Base-by-base conservation (phyloP, 2,888 invertebrate species). In the Cheilosia vulpina region DNA sequence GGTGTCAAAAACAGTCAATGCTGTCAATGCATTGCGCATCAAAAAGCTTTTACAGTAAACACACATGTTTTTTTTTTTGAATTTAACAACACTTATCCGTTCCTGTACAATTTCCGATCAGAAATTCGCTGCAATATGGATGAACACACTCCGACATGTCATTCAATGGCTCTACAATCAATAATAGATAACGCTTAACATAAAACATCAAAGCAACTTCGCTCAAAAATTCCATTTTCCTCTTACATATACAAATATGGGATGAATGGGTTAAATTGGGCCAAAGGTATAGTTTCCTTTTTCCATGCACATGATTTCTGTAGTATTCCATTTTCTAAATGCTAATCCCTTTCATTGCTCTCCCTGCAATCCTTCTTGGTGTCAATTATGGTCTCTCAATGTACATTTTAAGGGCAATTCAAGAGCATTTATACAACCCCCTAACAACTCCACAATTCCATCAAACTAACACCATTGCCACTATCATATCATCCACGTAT, bases 301-400 rank as follows among this genome's bases (percentile, higher is more conserved):
- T 21, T 58, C 50, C 57, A 24, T 19, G n/a, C 47, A 38, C 45
- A 24, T 52, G 15, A 24, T 52, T 13, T 52, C 4, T 15, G n/a
- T 17, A 21, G 9, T 15, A 73, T n/a, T 55, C n/a, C n/a, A 43
- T 55, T 38, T 38, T 38, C 34, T 50, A 75, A 76, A 76, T 66
- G 66, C 21, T 65, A 75, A 76, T 68, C 68, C 60, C 50, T 75
- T 66, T 47, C 38, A 65, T 11, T 27, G 57, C 45, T 45, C 45
- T 79, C 58, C 43, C 65, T 58, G 27, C 47, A 79, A 62, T 72
- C 78, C 58, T 58, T 58, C 4, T 65, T 34, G 57, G 65, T 63
- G 78, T 79, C 78, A 79, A 71, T 71, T 72, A 71, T 71, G 34
- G 52, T 21, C 31, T 58, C 71, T 71, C 71, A 63, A 19, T 63